Percentiles rank a stretch among this genome's conserved stretches.
phyloP scores from a whole-genome alignment of 2,797 vertebrate genomes.

The Lutjanus campechanus region DNA sequence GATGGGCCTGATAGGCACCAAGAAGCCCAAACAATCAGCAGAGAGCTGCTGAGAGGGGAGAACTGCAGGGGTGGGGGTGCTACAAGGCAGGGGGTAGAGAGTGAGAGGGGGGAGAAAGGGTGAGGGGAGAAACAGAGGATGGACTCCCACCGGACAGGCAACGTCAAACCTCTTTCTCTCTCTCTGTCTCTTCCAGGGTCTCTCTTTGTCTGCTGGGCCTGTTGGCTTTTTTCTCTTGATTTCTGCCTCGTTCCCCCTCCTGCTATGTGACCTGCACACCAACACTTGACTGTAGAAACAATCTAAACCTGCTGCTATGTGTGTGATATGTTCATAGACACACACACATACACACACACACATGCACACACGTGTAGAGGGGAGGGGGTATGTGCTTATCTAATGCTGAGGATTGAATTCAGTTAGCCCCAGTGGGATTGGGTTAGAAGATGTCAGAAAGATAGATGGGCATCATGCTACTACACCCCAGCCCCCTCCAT shows the following conservation, averaged over 20 bases:
- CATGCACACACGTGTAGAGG: constrained; percentile 58
- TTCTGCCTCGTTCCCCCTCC: constrained; percentile 65
- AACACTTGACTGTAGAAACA: constrained; percentile 78
- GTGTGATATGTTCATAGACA: constrained; percentile 68
- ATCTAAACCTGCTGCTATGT: constrained; percentile 68
- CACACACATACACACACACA: constrained; percentile 60
- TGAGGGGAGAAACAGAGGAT: constrained; percentile 53
- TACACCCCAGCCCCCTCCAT: constrained; percentile 62
- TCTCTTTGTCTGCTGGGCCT: constrained; percentile 66
- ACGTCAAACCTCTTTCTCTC: constrained; percentile 66
- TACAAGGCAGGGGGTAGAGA: constrained; percentile 43
- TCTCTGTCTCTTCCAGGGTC: constrained; percentile 42
- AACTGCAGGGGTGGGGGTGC: constrained; percentile 8
- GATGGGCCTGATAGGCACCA: constrained; percentile 79
- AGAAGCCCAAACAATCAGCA: constrained; percentile 81
- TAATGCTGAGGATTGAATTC: constrained; percentile 90
- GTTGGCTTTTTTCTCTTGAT: constrained; percentile 63
- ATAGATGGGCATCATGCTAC: constrained; percentile 87
- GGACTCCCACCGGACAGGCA: constrained; percentile 66
- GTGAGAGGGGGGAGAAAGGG: constrained; percentile 19
- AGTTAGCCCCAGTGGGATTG: constrained; percentile 89
- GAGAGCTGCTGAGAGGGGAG: constrained; percentile 66
- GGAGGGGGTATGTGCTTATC: constrained; percentile 85
- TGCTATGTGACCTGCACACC: constrained; percentile 80
- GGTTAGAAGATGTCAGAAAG: constrained; percentile 91